Base-by-base conservation (phyloP, 2,113 vertebrate species). In the Bufo bufo region DNA sequence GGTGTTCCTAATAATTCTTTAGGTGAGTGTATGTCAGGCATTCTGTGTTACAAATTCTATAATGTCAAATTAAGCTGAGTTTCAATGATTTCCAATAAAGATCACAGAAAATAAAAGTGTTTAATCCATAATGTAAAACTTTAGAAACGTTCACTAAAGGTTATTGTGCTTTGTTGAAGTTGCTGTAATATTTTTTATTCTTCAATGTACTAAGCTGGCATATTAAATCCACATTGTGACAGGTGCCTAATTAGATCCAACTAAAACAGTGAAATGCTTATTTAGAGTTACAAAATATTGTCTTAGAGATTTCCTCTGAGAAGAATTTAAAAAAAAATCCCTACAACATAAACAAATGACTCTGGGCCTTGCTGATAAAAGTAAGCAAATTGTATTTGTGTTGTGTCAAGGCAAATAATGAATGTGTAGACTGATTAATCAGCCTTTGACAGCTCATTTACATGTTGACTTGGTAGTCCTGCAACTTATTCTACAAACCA, bases 351-450 rank as follows among this genome's bases (percentile, higher is more conserved):
- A 87, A 87, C 77, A 80, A 88, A 83, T 88, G 69, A 65, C 66
- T 82, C 80, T 77, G 69, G 58, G 56, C 69, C 80, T 54, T 61
- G 58, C 80, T 77, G 87, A 88, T 88, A 77, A 83, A 88, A 84
- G 87, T 83, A 83, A 83, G 80, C 87, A 88, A 80, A 84, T 83
- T 83, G 79, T 83, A 83, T 83, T 83, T 75, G 79, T 88, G 79
- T 88, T 88, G 56, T 88, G 79, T 88, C 86, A 88, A 88, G 71
- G 56, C 87, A 88, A 88, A 88, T 88, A 88, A 83, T 82, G 87
- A 88, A 88, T 88, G 81, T 88, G 87, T 59, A 77, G 79, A 74
- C 85, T 87, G 85, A 88, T 83, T 88, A 83, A 88, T 88, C 86
- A 88, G 80, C 43, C 80, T 61, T 77, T 88, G 79, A 75, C 79